Evolutionary conservation across 2,113 vertebrate genomes (phyloP).

Genomic region (Cebus imitator): DNA sequence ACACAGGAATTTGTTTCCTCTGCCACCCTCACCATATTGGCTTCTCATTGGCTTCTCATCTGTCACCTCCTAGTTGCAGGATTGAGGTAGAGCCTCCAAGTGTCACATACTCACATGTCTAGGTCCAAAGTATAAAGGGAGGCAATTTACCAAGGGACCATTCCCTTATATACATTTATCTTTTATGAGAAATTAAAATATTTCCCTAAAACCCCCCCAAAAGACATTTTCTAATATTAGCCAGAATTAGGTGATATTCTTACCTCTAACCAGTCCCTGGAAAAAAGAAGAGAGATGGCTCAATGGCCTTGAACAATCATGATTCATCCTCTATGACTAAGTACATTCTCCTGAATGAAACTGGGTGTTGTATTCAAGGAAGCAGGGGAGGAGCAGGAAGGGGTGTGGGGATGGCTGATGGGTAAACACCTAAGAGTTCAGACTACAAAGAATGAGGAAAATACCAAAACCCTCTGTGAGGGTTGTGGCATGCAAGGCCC

Average conservation of each 20-base stretch:
- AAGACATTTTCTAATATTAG: background rate
- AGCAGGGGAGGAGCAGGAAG: background rate
- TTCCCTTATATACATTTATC: background rate
- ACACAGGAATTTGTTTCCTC: background rate
- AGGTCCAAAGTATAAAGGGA: background rate
- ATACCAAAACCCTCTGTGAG: background rate
- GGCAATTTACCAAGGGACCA: background rate
- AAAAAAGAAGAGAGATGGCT: background rate
- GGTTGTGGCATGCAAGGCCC: background rate
- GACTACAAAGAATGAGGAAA: background rate
- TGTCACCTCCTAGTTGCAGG: background rate
- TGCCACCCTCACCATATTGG: background rate
- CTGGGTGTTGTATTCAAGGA: background rate
- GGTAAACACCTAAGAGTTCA: background rate
- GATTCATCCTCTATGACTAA: background rate
- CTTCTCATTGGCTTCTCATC: background rate
- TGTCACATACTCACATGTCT: background rate
- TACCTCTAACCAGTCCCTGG: background rate
- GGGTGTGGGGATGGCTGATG: fast-evolving
- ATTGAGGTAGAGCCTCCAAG: background rate
- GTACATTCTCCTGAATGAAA: background rate
- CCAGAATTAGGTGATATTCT: background rate
- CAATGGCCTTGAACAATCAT: background rate
- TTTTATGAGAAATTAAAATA: background rate
- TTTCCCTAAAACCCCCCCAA: background rate